Conservation (phyloP, 2,113 vertebrate genomes). For the Vicugna pacos region DNA sequence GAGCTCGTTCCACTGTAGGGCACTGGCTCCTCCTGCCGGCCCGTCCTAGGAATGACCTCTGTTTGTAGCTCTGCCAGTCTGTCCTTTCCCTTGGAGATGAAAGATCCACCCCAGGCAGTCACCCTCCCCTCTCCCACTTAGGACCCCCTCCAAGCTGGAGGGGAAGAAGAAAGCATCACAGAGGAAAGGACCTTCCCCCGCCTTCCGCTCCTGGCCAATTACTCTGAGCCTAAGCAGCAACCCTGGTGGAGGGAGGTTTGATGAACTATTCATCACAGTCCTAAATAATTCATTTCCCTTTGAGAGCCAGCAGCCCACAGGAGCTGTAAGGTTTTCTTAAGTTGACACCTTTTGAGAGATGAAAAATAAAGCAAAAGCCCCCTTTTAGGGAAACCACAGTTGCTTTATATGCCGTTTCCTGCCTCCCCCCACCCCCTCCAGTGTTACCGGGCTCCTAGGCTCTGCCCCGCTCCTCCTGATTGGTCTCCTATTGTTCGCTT, state of each 20-base stretch:
- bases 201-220: slow-evolving; percentile 64
- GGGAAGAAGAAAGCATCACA: background rate
- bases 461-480: background rate
- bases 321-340: slow-evolving; percentile 69
- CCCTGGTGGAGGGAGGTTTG: slow-evolving; percentile 59
- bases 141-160: background rate
- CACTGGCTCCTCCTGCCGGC: slow-evolving; percentile 72
- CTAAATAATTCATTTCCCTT: slow-evolving; percentile 71
- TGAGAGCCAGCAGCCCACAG: slow-evolving; percentile 54
- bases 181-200: background rate
- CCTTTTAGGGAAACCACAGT: slow-evolving; percentile 56
- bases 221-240: slow-evolving; percentile 64
- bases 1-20: slow-evolving; percentile 50
- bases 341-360: slow-evolving; percentile 71
- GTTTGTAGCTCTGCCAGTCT: background rate
- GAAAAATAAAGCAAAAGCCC: slow-evolving; percentile 67
- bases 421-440: background rate
- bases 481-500: slow-evolving; percentile 42
- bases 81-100: slow-evolving; percentile 15
- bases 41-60: background rate
- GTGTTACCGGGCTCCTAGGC: background rate
- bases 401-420: slow-evolving; percentile 23
- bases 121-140: background rate
- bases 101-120: slow-evolving; percentile 55
- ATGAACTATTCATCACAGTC: slow-evolving; percentile 75